Percentiles rank a stretch among this genome's conserved stretches.
phyloP scores from a whole-genome alignment of 2,113 vertebrate species.

The Cynoglossus semilaevis region DNA sequence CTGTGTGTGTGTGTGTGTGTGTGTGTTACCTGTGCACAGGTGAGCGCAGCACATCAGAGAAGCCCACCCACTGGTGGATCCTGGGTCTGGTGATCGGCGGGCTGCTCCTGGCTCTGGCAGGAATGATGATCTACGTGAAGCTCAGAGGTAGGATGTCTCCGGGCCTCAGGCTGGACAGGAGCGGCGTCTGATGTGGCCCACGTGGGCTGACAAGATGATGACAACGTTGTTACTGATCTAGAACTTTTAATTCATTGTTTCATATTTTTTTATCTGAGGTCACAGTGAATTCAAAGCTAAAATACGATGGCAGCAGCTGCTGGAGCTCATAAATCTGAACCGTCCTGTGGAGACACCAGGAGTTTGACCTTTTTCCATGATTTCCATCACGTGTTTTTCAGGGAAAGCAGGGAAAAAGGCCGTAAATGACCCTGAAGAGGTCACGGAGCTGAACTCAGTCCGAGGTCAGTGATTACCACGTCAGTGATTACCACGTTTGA shows the following conservation, averaged over 20 bases:
- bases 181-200: no score
- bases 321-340: no score
- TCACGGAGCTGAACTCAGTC: constrained; percentile 56
- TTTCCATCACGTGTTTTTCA: neutral
- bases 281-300: no score
- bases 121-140: constrained; percentile 58
- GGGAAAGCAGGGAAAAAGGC: constrained; percentile 4
- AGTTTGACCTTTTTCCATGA: neutral
- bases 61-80: constrained; percentile 62
- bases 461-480: constrained; percentile 47
- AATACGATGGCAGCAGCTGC: no score
- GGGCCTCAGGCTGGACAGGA: no score
- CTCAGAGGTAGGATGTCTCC: constrained; percentile 38
- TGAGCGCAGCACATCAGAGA: accelerated
- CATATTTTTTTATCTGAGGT: no score
- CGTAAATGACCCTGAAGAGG: constrained; percentile 31
- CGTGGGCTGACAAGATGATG: no score
- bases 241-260: no score
- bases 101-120: constrained; percentile 42
- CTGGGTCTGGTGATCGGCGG: constrained; percentile 34
- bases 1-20: neutral
- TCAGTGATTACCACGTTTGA: neutral
- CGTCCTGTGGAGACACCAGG: no score
- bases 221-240: no score
- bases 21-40: constrained; percentile 33